A percentile compares a stretch with the other conserved stretches of the same genome.
These are phyloP conservation scores for Drosophila cardini DNA, from an alignment of 1,140 invertebrate genomes.

Conservation along the genomic window DNA sequence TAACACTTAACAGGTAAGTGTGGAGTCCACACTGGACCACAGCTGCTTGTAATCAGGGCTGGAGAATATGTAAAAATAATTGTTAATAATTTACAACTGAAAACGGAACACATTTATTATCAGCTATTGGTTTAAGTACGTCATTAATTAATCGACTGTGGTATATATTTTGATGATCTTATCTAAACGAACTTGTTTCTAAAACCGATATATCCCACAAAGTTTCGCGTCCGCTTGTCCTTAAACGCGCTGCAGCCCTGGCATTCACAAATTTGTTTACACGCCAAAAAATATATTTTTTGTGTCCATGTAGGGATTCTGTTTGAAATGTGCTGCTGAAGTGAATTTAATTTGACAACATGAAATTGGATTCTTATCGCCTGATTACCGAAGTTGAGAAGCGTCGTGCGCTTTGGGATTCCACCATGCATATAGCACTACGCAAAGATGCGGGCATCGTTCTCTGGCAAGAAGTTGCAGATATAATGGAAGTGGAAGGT, in stretches of 20 bases:
- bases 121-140: no score
- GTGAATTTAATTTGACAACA: conserved; percentile 1
- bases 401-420: conserved; percentile 62
- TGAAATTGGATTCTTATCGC: conserved; percentile 64
- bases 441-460: conserved; percentile 53
- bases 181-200: neutral
- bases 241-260: conserved; percentile 1
- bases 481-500: conserved; percentile 56
- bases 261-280: conserved; percentile 44
- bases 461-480: conserved; percentile 57
- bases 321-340: neutral
- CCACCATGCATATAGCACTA: conserved; percentile 37
- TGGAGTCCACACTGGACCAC: no score
- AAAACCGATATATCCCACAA: neutral
- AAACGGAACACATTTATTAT: no score
- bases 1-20: no score
- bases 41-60: no score
- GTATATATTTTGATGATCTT: no score
- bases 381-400: conserved; percentile 57
- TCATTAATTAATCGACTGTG: no score
- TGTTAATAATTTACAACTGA: no score
- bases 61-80: no score
- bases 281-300: conserved; percentile 32
- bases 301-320: neutral
- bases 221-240: neutral